Percentiles rank a stretch among this genome's conserved stretches.
These are phyloP conservation scores for Strigamia crassipes DNA, from an alignment of 2,888 invertebrate species.

Conservation along the genomic window DNA sequence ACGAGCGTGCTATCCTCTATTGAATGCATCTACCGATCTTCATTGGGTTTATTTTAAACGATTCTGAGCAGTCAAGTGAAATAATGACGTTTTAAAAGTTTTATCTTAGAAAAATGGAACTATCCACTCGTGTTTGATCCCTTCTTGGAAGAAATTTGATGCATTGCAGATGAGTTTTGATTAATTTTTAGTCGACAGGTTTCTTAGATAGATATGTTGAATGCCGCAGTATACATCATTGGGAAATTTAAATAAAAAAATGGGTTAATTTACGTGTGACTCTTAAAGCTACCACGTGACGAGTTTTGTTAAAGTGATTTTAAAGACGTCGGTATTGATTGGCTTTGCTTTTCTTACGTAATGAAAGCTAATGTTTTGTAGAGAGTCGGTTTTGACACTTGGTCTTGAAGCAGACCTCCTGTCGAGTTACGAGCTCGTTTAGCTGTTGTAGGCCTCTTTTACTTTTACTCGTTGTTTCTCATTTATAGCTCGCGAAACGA, in stretches of 20 bases:
- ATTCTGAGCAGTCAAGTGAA: background rate
- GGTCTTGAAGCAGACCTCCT: conserved; percentile 10
- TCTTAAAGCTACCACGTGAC: background rate
- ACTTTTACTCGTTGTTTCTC: conserved; percentile 28
- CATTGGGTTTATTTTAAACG: too few species aligned
- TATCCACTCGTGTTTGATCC: background rate
- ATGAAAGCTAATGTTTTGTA: conserved; percentile 27
- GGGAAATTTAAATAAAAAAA: background rate
- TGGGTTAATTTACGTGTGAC: background rate
- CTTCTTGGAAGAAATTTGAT: background rate
- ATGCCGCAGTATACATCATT: too few species aligned
- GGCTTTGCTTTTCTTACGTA: conserved; percentile 2
- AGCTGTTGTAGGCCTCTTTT: conserved; percentile 23
- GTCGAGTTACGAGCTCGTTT: conserved; percentile 33
- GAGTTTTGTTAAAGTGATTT: background rate
- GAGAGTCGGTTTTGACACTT: conserved; percentile 22
- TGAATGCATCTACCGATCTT: too few species aligned
- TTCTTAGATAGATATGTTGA: background rate
- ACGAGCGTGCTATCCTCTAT: too few species aligned
- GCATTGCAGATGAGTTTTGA: conserved; percentile 15
- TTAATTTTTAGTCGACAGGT: conserved; percentile 16
- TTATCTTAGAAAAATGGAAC: background rate
- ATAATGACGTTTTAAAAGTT: background rate
- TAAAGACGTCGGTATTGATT: background rate
- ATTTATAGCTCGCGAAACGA: conserved; percentile 24